A percentile compares a stretch with the other conserved stretches of the same genome.
Conservation (phyloP, 2,113 vertebrate species). For the Perca fluviatilis region DNA sequence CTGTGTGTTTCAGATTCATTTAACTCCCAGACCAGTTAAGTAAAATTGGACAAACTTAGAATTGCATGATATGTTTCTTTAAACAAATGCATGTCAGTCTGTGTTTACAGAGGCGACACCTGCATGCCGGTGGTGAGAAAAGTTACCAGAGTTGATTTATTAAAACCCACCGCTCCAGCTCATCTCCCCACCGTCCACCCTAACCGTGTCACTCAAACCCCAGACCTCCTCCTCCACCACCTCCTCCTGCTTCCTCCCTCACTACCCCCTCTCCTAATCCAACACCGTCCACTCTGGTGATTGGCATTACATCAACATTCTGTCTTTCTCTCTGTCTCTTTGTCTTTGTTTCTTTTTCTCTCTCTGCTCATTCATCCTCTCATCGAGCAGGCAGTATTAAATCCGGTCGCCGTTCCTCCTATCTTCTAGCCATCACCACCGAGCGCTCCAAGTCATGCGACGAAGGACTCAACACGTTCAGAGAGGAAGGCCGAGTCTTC, state of each 20-base stretch:
- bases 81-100: slow-evolving; percentile 14
- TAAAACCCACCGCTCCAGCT: slow-evolving; percentile 32
- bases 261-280: slow-evolving; percentile 55
- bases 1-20: background rate
- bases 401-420: slow-evolving; percentile 96
- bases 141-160: slow-evolving; percentile 15
- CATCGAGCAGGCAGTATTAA: slow-evolving; percentile 91
- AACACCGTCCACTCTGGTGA: slow-evolving; percentile 62
- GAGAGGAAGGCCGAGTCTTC: slow-evolving; percentile 90
- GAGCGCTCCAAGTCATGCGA: slow-evolving; percentile 99
- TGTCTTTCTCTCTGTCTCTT: slow-evolving; percentile 52
- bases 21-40: rapidly evolving
- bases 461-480: slow-evolving; percentile 94
- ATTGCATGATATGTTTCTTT: slow-evolving; percentile 31
- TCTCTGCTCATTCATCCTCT: slow-evolving; percentile 48
- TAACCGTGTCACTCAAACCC: slow-evolving; percentile 1
- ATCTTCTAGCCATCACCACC: slow-evolving; percentile 95
- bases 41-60: background rate
- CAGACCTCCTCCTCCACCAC: background rate
- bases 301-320: slow-evolving; percentile 78
- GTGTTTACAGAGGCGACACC: background rate
- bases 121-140: slow-evolving; percentile 88
- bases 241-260: slow-evolving; percentile 33
- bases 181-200: slow-evolving; percentile 16
- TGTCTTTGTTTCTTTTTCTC: slow-evolving; percentile 26